Evolutionary conservation across 1,140 invertebrate genomes (phyloP).

Genomic region (Harlomillsia oculata): DNA sequence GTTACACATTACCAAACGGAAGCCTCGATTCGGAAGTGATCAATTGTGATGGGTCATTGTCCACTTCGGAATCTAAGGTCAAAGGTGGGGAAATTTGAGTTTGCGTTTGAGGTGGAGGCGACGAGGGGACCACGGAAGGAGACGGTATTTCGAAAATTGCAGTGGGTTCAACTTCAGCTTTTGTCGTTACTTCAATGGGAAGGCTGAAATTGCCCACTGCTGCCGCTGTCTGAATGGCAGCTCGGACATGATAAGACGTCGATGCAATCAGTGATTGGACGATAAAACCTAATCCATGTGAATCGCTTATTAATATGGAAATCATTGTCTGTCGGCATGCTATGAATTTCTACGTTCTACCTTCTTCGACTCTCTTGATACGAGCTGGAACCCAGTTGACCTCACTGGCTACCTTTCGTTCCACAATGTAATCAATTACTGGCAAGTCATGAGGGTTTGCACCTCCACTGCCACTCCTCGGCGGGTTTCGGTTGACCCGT

Average conservation of each 20-base stretch:
- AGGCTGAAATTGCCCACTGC: constrained; percentile 15
- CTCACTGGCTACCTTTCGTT: constrained; percentile 19
- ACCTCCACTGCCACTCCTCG: too few relatives aligned
- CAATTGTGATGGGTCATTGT: too few relatives aligned
- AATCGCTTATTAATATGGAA: not conserved
- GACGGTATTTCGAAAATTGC: too few relatives aligned
- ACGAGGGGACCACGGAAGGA: too few relatives aligned
- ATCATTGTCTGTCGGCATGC: not conserved
- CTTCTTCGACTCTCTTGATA: constrained; percentile 12
- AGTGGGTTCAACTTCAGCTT: too few relatives aligned
- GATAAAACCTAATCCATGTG: constrained; percentile 9
- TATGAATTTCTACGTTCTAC: not conserved
- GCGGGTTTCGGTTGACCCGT: not conserved
- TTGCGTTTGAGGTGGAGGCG: too few relatives aligned
- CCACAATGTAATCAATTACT: constrained; percentile 12
- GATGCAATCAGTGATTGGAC: constrained; percentile 7
- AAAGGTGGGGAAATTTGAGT: too few relatives aligned
- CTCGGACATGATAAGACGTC: constrained; percentile 20
- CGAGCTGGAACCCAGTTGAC: constrained; percentile 15
- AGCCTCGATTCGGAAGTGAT: too few relatives aligned
- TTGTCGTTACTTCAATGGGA: constrained; percentile 16
- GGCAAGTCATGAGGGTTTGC: constrained; percentile 10
- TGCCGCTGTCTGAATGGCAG: constrained; percentile 15
- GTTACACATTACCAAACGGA: too few relatives aligned
- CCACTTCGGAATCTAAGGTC: too few relatives aligned